phyloP scores from a whole-genome alignment of 2,888 invertebrate genomes.

The Tanypteryx hageni region DNA sequence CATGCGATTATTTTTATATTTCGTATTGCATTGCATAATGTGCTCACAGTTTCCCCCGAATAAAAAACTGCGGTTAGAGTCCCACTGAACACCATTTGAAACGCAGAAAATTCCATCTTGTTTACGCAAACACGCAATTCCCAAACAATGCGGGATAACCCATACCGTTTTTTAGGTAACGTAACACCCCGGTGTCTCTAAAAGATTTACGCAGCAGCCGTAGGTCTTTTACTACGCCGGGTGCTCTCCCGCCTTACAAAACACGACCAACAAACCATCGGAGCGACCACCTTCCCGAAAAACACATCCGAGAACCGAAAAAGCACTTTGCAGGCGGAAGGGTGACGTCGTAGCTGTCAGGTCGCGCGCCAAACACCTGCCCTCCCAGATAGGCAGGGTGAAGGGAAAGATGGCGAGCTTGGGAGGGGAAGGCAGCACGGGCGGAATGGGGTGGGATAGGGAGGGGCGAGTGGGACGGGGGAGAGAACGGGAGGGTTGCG shows the following conservation, averaged over 20 bases:
- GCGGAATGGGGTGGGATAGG: not conserved
- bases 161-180: not conserved
- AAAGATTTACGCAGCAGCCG: constrained; percentile 8
- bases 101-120: not conserved
- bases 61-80: too few relatives aligned
- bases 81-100: too few relatives aligned
- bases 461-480: not conserved
- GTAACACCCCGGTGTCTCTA: not conserved
- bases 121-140: not conserved
- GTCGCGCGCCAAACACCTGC: constrained; percentile 28
- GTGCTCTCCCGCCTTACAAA: constrained; percentile 5
- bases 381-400: constrained; percentile 21
- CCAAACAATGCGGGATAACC: not conserved
- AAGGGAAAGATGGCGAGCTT: not conserved
- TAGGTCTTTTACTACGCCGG: not conserved
- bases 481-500: not conserved
- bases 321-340: constrained; percentile 45
- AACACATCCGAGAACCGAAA: constrained; percentile 31
- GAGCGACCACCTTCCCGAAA: not conserved
- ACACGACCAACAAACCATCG: not conserved
- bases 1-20: too few relatives aligned
- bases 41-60: too few relatives aligned
- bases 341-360: not conserved
- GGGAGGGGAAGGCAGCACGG: not conserved
- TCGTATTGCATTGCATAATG: too few relatives aligned